Percentiles rank a stretch among this genome's conserved stretches.
phyloP scores from a whole-genome alignment of 2,113 vertebrate genomes.

The Mionectes macconnelli region DNA sequence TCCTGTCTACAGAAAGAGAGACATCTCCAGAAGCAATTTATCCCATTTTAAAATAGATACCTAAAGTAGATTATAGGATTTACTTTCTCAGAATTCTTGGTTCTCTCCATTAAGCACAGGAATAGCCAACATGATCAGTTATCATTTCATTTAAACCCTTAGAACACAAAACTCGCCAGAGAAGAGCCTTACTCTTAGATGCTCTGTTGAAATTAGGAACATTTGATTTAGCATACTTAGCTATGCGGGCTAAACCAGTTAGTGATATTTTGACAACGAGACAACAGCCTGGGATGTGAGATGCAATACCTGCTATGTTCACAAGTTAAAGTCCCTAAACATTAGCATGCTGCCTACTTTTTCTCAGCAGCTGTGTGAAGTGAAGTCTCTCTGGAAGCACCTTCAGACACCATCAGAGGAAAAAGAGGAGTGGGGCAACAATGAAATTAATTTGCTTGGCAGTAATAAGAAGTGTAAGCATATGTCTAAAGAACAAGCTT shows the following conservation, averaged over 20 bases:
- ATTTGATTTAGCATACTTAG: not conserved
- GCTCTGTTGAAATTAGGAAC: not conserved
- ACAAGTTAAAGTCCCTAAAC: not conserved
- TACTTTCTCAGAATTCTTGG: not conserved
- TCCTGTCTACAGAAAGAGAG: not conserved
- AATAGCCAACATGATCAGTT: not conserved
- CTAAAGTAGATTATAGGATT: not conserved
- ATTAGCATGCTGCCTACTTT: fast-evolving
- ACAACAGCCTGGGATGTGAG: not conserved
- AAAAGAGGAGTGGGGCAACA: not conserved
- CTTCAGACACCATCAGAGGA: not conserved
- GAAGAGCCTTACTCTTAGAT: not conserved
- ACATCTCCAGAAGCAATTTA: not conserved
- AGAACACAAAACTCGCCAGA: not conserved
- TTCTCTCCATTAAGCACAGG: not conserved
- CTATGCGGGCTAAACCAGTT: not conserved
- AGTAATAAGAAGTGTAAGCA: not conserved
- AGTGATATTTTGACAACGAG: not conserved
- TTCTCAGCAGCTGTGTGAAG: not conserved
- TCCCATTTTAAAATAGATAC: not conserved
- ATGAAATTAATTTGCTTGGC: not conserved
- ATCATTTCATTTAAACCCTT: not conserved
- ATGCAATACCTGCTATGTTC: not conserved
- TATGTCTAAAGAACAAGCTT: not conserved
- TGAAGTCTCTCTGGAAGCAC: not conserved